Conservation (phyloP, 1,140 invertebrate genomes). For the Drosophila novamexicana region DNA sequence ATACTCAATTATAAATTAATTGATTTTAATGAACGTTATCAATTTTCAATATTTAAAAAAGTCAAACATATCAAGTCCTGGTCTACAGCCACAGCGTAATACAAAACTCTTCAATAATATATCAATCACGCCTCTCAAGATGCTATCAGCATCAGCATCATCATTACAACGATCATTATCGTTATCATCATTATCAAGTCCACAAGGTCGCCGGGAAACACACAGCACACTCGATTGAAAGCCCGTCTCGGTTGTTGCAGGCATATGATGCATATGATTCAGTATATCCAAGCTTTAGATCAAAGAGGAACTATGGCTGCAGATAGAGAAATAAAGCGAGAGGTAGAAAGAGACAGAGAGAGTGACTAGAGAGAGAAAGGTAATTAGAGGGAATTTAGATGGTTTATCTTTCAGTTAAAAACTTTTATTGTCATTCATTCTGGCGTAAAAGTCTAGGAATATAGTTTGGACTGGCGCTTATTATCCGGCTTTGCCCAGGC, state of each 20-base stretch:
- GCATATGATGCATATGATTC: background rate
- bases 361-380: background rate
- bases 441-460: no score
- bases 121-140: slow-evolving; percentile 57
- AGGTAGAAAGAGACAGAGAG: no score
- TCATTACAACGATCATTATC: slow-evolving; percentile 18
- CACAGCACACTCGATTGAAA: background rate
- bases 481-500: no score
- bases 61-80: background rate
- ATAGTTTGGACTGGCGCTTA: no score
- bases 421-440: no score
- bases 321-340: background rate
- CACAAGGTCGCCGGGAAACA: slow-evolving; percentile 15
- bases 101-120: slow-evolving; percentile 50
- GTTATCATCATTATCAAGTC: slow-evolving; percentile 9
- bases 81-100: background rate
- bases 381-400: background rate
- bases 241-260: background rate
- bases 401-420: no score
- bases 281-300: background rate
- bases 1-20: slow-evolving; percentile 76
- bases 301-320: background rate
- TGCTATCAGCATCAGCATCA: slow-evolving; percentile 28
- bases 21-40: slow-evolving; percentile 80
- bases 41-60: slow-evolving; percentile 56